These are phyloP conservation scores for Dinomys branickii DNA, from an alignment of 2,113 vertebrate species.

Conservation along the genomic window DNA sequence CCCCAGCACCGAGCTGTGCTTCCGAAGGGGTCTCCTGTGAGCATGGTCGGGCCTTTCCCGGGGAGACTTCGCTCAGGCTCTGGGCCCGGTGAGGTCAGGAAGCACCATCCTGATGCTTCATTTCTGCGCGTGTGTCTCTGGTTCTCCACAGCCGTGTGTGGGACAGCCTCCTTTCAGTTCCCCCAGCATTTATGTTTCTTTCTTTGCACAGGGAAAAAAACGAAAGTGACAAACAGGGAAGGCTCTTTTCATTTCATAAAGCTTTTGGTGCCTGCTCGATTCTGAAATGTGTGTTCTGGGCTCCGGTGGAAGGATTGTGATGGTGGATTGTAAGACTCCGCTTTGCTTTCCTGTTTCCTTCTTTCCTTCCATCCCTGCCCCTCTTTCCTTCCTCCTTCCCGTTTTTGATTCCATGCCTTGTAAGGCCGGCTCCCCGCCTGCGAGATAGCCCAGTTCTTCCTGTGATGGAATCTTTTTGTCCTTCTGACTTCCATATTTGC, in stretches of 20 bases:
- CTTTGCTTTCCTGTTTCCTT: background rate
- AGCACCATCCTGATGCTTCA: background rate
- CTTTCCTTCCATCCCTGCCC: background rate
- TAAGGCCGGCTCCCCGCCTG: background rate
- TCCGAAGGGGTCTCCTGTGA: constrained; percentile 83
- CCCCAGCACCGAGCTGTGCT: constrained; percentile 83
- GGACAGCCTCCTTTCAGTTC: background rate
- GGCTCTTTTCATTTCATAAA: constrained; percentile 28
- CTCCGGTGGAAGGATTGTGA: background rate
- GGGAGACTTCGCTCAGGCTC: constrained; percentile 78
- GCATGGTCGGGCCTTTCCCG: constrained; percentile 79
- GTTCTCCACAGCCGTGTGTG: background rate
- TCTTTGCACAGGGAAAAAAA: constrained; percentile 58
- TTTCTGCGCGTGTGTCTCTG: background rate
- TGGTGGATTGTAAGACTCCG: background rate
- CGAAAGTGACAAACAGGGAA: constrained; percentile 34
- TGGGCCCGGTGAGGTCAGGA: background rate
- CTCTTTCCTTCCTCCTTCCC: background rate
- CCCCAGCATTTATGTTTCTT: constrained; percentile 46
- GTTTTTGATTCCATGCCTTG: background rate
- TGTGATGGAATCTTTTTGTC: constrained; percentile 68
- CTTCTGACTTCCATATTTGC: constrained; percentile 72
- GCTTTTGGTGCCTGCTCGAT: background rate
- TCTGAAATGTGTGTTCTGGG: constrained; percentile 1
- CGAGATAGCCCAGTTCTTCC: background rate